Conservation (phyloP, 2,888 invertebrate species). For the Apoda limacodes region DNA sequence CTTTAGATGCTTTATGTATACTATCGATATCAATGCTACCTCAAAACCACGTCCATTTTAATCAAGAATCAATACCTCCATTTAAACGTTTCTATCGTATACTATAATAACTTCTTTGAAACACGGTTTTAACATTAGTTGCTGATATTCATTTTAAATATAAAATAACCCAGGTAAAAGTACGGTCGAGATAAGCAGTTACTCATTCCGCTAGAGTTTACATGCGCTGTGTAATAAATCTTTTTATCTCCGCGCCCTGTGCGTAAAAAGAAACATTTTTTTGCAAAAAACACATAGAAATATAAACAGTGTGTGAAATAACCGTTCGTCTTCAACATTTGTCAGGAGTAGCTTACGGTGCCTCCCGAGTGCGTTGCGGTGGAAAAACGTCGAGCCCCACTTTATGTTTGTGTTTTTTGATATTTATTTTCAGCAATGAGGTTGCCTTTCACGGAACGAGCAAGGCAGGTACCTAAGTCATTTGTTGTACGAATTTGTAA, state of each 20-base stretch:
- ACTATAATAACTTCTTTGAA: too few species aligned
- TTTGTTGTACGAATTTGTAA: too few species aligned
- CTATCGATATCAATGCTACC: too few species aligned
- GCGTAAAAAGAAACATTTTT: slow-evolving; percentile 30
- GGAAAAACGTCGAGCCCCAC: slow-evolving; percentile 41
- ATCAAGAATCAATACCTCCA: too few species aligned
- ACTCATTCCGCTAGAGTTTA: slow-evolving; percentile 32
- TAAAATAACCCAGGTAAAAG: slow-evolving; percentile 22
- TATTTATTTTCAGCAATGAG: slow-evolving; percentile 38
- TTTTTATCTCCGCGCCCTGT: slow-evolving; percentile 35
- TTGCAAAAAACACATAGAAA: slow-evolving; percentile 38
- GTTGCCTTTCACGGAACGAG: too few species aligned
- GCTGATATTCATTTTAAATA: too few species aligned
- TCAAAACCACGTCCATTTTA: too few species aligned
- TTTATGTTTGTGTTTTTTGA: slow-evolving; percentile 26
- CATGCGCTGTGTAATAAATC: slow-evolving; percentile 29
- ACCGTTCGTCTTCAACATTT: slow-evolving; percentile 66
- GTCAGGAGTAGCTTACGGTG: slow-evolving; percentile 62
- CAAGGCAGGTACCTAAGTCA: too few species aligned
- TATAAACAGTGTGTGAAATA: slow-evolving; percentile 58
- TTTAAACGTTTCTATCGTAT: too few species aligned
- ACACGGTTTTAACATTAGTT: too few species aligned
- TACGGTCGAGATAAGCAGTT: slow-evolving; percentile 25
- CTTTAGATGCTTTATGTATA: too few species aligned
- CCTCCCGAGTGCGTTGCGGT: slow-evolving; percentile 47